A percentile compares a stretch with the other conserved stretches of the same genome.
These are phyloP conservation scores for Aplodontia rufa DNA, from an alignment of 2,113 vertebrate genomes.

Conservation along the genomic window DNA sequence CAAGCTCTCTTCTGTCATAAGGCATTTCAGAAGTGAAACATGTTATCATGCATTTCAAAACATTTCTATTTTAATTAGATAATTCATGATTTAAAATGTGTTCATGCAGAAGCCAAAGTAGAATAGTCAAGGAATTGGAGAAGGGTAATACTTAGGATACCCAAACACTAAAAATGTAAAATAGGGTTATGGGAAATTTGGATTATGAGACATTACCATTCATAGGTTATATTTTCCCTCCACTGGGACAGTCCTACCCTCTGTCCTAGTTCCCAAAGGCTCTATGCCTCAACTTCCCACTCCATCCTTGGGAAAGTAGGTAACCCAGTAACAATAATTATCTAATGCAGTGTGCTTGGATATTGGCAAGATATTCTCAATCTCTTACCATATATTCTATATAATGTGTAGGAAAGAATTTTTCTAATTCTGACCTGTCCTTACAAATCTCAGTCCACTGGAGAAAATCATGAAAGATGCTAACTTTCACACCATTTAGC, in stretches of 20 bases:
- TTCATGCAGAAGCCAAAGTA: not conserved
- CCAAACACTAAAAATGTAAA: not conserved
- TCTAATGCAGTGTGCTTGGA: not conserved
- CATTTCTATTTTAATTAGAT: not conserved
- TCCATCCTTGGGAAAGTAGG: not conserved
- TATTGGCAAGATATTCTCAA: not conserved
- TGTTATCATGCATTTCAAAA: not conserved
- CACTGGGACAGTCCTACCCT: too few relatives aligned
- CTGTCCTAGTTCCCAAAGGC: not conserved
- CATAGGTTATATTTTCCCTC: not conserved
- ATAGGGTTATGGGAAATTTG: not conserved
- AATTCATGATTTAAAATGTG: not conserved
- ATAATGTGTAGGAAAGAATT: not conserved
- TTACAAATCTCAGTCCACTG: not conserved
- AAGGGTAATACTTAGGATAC: not conserved
- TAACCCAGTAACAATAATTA: not conserved
- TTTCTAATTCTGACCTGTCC: not conserved
- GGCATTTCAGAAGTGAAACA: not conserved
- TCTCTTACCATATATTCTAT: not conserved
- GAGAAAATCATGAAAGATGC: slow-evolving; percentile 25
- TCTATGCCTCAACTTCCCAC: not conserved
- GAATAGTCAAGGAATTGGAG: not conserved
- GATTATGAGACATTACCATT: not conserved
- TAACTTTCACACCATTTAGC: not conserved
- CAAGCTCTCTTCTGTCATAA: not conserved